phyloP scores from a whole-genome alignment of 35 echinoderm and acorn worm genomes.

The Strongylocentrotus purpuratus region DNA sequence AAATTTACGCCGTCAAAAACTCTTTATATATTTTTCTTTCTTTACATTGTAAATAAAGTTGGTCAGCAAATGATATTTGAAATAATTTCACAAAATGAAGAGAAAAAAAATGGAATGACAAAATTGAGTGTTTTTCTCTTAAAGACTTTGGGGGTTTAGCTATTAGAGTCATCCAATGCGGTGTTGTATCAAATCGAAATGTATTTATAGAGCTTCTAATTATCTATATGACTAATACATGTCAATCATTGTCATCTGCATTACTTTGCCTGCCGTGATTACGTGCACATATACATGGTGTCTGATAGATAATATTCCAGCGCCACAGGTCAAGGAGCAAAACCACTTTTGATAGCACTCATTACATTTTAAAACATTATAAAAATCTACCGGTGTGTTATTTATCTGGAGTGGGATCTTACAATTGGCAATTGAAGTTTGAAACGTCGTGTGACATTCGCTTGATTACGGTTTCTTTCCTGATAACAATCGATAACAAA shows the following conservation, averaged over 20 bases:
- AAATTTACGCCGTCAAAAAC: no score
- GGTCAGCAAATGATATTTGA: no score
- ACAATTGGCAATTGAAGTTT: constrained; percentile 2
- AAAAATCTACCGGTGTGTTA: not conserved
- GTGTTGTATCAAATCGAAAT: not conserved
- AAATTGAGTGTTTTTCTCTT: no score
- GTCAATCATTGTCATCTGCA: not conserved
- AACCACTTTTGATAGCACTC: not conserved
- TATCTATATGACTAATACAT: not conserved
- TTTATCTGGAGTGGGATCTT: not conserved
- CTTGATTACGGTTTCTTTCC: not conserved
- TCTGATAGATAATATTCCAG: not conserved
- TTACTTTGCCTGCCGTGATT: not conserved
- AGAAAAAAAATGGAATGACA: not conserved
- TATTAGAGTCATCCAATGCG: not conserved
- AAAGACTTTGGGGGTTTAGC: no score
- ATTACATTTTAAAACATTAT: not conserved
- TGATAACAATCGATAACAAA: no score
- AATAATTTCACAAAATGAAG: not conserved
- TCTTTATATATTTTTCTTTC: no score
- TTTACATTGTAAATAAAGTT: no score
- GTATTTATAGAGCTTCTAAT: not conserved
- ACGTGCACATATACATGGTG: not conserved
- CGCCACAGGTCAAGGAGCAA: not conserved
- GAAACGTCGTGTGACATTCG: not conserved